phyloP scores from a whole-genome alignment of 2,797 vertebrate genomes.

The Coranthus polyacanthus region DNA sequence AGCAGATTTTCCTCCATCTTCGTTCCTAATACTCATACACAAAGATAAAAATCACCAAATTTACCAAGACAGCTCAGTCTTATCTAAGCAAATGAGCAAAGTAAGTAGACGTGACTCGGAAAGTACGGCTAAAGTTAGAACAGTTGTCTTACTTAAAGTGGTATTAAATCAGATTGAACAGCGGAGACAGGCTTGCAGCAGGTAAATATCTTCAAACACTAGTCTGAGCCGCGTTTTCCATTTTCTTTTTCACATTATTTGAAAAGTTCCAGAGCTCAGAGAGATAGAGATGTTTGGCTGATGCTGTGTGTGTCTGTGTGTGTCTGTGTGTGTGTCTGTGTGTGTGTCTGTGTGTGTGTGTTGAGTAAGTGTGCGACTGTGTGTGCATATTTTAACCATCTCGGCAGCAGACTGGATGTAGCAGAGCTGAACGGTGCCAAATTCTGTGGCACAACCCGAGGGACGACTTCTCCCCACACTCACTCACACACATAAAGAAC shows the following conservation, averaged over 20 bases:
- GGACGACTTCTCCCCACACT: slow-evolving; percentile 37
- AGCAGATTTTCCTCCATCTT: no score
- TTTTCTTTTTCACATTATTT: slow-evolving; percentile 18
- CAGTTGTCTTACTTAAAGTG: slow-evolving; percentile 24
- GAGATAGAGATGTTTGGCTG: slow-evolving; percentile 30
- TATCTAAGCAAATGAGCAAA: slow-evolving; percentile 1
- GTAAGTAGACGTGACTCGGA: not conserved
- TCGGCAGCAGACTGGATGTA: slow-evolving; percentile 60
- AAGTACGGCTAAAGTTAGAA: slow-evolving; percentile 7
- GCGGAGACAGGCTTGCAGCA: slow-evolving; percentile 12
- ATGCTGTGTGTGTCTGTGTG: slow-evolving; percentile 10
- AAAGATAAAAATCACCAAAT: no score
- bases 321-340: no score
- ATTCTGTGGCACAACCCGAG: slow-evolving; percentile 64
- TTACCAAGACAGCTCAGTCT: not conserved
- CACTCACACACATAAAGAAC: slow-evolving; percentile 41
- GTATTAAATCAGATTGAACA: slow-evolving; percentile 1
- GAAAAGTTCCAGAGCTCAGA: slow-evolving; percentile 26
- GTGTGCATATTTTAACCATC: slow-evolving; percentile 42
- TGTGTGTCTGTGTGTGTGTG: slow-evolving; percentile 23
- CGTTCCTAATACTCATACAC: no score
- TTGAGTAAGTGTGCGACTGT: slow-evolving; percentile 15
- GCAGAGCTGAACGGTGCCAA: slow-evolving; percentile 77
- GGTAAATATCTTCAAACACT: slow-evolving; percentile 46
- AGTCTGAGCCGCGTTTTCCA: slow-evolving; percentile 16